These are phyloP conservation scores for Chouioia cunea DNA, from an alignment of 2,888 invertebrate genomes.

Conservation along the genomic window DNA sequence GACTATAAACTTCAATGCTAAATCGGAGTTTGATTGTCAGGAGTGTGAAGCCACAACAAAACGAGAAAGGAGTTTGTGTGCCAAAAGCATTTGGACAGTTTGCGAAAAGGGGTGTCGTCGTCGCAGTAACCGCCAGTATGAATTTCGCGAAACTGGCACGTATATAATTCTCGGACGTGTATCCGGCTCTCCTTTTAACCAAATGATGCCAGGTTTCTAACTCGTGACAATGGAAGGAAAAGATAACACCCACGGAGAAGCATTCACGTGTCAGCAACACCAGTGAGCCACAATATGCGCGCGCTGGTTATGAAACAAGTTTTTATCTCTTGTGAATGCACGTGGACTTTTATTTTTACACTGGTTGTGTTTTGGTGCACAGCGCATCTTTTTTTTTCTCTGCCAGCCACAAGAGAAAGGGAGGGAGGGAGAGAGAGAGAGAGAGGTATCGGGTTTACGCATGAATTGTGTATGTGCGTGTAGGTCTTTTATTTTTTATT, in stretches of 20 bases:
- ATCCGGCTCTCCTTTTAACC: slow-evolving; percentile 60
- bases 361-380: slow-evolving; percentile 20
- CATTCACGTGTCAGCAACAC: not conserved
- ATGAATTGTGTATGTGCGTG: no score
- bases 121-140: slow-evolving; percentile 10
- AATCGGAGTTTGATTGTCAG: no score
- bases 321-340: slow-evolving; percentile 30
- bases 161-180: slow-evolving; percentile 54
- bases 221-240: slow-evolving; percentile 25
- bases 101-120: slow-evolving; percentile 34
- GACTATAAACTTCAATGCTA: no score
- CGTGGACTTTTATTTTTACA: slow-evolving; percentile 38
- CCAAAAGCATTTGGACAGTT: no score
- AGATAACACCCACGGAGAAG: slow-evolving; percentile 8
- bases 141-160: slow-evolving; percentile 45
- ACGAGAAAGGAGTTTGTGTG: no score
- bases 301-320: slow-evolving; percentile 10
- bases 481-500: no score
- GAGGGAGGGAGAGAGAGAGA: no score
- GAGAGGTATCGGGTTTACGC: no score
- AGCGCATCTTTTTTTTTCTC: not conserved
- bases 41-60: no score
- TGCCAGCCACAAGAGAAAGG: no score
- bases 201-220: slow-evolving; percentile 47
- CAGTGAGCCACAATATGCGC: not conserved